Percentiles rank a stretch among this genome's conserved stretches.
These are phyloP conservation scores for Lepisosteus oculatus DNA, from an alignment of 2,113 vertebrate species.

Conservation along the genomic window DNA sequence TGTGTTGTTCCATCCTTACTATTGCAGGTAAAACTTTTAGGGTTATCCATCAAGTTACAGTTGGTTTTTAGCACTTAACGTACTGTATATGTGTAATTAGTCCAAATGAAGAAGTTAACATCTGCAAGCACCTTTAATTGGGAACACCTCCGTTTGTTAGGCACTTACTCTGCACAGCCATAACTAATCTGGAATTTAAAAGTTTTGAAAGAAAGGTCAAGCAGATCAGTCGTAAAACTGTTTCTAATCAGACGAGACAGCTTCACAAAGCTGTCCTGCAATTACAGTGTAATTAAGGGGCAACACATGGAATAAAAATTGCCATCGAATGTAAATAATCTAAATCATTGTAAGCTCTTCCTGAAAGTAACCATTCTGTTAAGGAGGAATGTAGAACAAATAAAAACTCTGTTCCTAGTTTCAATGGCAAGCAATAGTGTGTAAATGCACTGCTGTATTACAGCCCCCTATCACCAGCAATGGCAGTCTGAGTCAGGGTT, in stretches of 20 bases:
- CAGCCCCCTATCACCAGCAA: no score
- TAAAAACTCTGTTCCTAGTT: no score
- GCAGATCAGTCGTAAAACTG: slow-evolving; percentile 47
- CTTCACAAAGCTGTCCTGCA: slow-evolving; percentile 56
- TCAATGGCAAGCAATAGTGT: no score
- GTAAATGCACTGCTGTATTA: no score
- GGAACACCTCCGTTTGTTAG: slow-evolving; percentile 42
- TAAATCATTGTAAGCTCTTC: slow-evolving; percentile 51
- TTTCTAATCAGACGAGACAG: slow-evolving; percentile 66
- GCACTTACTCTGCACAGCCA: slow-evolving; percentile 42
- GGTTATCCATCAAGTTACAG: no score
- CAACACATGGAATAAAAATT: slow-evolving; percentile 58
- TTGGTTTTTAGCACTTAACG: no score
- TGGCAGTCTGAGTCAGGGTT: no score
- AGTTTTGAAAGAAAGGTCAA: slow-evolving; percentile 65
- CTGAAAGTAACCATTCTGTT: no score
- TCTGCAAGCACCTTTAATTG: slow-evolving; percentile 36
- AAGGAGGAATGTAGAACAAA: no score
- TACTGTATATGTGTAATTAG: no score
- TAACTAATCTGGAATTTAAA: slow-evolving; percentile 53
- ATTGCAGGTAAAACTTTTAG: no score
- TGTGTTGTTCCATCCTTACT: no score
- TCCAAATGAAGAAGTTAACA: slow-evolving; percentile 13
- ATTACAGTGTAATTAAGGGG: slow-evolving; percentile 70
- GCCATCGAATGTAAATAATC: slow-evolving; percentile 65